Conservation (phyloP, 2,797 vertebrate genomes). For the Sebastes cheni region DNA sequence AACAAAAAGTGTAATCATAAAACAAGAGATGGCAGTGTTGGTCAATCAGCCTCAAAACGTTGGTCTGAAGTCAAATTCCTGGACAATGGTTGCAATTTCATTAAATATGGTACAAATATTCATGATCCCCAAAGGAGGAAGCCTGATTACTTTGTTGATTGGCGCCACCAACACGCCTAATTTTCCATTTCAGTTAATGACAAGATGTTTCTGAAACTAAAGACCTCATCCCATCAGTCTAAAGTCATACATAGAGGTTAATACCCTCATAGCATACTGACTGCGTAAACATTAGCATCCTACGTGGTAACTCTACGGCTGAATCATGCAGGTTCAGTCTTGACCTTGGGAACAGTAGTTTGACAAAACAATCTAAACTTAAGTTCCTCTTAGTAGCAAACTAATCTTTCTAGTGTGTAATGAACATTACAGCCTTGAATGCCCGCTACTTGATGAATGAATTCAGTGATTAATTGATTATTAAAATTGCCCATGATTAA, state of each 20-base stretch:
- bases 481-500: conserved; percentile 3
- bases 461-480: conserved; percentile 6
- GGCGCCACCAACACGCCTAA: too few species aligned
- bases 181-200: too few species aligned
- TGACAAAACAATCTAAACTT: background rate
- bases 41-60: background rate
- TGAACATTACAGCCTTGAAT: conserved; percentile 4
- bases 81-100: background rate
- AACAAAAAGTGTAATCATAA: background rate
- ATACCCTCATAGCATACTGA: background rate
- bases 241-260: background rate
- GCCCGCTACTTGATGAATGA: conserved; percentile 14
- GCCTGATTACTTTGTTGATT: too few species aligned
- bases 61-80: background rate
- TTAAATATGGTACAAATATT: background rate
- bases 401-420: background rate
- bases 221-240: background rate
- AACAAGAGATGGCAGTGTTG: background rate
- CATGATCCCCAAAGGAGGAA: too few species aligned
- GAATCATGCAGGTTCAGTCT: background rate
- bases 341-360: background rate
- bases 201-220: too few species aligned
- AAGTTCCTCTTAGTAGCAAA: background rate
- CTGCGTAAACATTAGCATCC: background rate
- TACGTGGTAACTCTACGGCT: background rate